A percentile compares a stretch with the other conserved stretches of the same genome.
These are phyloP conservation scores for Tetraodon nigroviridis DNA, from an alignment of 2,113 vertebrate genomes.

Conservation along the genomic window DNA sequence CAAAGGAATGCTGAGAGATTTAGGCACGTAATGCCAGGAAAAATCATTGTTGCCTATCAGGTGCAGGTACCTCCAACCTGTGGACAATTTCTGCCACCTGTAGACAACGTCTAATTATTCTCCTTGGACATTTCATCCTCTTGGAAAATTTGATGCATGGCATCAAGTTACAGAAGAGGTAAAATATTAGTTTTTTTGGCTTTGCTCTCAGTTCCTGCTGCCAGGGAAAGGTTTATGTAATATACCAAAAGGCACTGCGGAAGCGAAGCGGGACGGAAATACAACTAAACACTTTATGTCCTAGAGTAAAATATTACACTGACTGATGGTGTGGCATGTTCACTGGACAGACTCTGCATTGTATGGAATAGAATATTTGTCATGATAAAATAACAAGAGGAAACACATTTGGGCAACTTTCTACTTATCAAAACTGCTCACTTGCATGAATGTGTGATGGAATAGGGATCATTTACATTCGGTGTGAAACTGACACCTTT, in stretches of 20 bases:
- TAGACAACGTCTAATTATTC: conserved; percentile 33
- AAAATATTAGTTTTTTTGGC: conserved; percentile 48
- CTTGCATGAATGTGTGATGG: background rate
- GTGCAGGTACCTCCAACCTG: conserved; percentile 5
- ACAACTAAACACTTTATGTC: conserved; percentile 47
- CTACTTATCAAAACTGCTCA: background rate
- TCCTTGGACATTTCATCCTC: conserved; percentile 39
- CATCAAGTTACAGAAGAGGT: conserved; percentile 37
- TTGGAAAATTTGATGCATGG: conserved; percentile 37
- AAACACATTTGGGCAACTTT: background rate
- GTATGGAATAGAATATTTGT: conserved; percentile 11
- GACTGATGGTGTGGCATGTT: conserved; percentile 41
- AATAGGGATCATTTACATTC: background rate
- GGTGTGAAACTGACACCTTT: conserved; percentile 4
- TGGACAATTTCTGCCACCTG: conserved; percentile 25
- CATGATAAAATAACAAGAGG: background rate
- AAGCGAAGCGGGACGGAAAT: conserved; percentile 35
- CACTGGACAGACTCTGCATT: conserved; percentile 30
- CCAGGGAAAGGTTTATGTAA: conserved; percentile 41
- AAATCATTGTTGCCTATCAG: conserved; percentile 22
- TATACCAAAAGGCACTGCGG: conserved; percentile 29
- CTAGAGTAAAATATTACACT: conserved; percentile 51
- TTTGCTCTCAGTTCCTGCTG: conserved; percentile 41
- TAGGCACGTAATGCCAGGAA: conserved; percentile 19
- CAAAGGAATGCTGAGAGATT: conserved; percentile 18